A percentile compares a stretch with the other conserved stretches of the same genome.
phyloP scores from a whole-genome alignment of 2,797 vertebrate species.

The Anniella stebbinsi region DNA sequence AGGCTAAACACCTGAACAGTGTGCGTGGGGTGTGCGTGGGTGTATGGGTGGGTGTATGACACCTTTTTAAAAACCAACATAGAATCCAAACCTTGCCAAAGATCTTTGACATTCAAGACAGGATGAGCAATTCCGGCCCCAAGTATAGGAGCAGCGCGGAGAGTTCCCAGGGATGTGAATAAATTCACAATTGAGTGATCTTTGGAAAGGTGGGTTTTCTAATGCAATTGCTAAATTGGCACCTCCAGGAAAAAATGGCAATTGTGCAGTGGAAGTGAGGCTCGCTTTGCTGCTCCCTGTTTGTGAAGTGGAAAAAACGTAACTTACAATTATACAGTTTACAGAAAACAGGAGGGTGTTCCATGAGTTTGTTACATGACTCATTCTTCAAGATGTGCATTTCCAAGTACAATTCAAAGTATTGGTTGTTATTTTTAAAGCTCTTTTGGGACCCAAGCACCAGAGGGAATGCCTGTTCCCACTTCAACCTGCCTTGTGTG shows the following conservation, averaged over 20 bases:
- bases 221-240: background rate
- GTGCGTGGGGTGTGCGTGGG: too few species aligned
- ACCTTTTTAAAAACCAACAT: slow-evolving; percentile 10
- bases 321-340: background rate
- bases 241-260: slow-evolving; percentile 19
- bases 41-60: too few species aligned
- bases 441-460: background rate
- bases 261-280: background rate
- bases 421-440: background rate
- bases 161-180: slow-evolving; percentile 56
- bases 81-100: slow-evolving; percentile 72
- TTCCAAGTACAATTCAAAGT: background rate
- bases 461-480: background rate
- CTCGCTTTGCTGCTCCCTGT: background rate
- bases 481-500: background rate
- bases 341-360: background rate
- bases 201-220: slow-evolving; percentile 47
- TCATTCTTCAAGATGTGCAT: background rate
- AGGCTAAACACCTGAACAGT: too few species aligned
- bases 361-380: background rate
- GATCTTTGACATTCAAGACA: slow-evolving; percentile 72
- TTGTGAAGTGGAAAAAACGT: slow-evolving; percentile 25
- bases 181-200: slow-evolving; percentile 62
- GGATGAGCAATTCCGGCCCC: slow-evolving; percentile 68
- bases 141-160: slow-evolving; percentile 74